Conservation (phyloP, 2,113 vertebrate genomes). For the Dipodomys merriami region DNA sequence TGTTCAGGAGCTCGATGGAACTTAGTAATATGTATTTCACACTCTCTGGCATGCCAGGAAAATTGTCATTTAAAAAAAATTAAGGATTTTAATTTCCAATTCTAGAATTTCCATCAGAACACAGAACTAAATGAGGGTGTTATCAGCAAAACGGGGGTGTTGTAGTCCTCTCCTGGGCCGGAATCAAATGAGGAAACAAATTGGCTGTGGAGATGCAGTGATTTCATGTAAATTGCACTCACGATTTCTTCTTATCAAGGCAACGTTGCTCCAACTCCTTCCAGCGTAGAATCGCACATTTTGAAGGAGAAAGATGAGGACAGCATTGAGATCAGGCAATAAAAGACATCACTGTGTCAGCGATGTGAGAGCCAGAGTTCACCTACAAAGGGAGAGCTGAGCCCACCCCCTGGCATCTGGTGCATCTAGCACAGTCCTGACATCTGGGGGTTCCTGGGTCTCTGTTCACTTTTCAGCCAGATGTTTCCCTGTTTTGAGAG, state of each 20-base stretch:
- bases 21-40: neutral
- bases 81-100: slow-evolving; percentile 69
- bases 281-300: neutral
- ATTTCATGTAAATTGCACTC: neutral
- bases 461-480: neutral
- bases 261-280: slow-evolving; percentile 33
- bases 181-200: neutral
- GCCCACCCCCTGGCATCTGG: neutral
- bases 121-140: slow-evolving; percentile 56
- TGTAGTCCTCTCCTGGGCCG: neutral
- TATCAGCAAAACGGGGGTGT: slow-evolving; percentile 16
- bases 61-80: slow-evolving; percentile 46
- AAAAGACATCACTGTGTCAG: neutral
- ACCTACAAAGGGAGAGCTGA: neutral
- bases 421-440: neutral
- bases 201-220: neutral
- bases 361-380: neutral
- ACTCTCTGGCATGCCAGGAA: neutral
- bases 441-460: neutral
- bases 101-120: slow-evolving; percentile 49
- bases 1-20: slow-evolving; percentile 9
- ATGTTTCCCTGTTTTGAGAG: slow-evolving; percentile 18
- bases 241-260: neutral
- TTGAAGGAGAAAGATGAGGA: neutral
- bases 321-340: neutral